Evolutionary conservation across 1,140 invertebrate genomes (phyloP).

Genomic region (Cepaea nemoralis): DNA sequence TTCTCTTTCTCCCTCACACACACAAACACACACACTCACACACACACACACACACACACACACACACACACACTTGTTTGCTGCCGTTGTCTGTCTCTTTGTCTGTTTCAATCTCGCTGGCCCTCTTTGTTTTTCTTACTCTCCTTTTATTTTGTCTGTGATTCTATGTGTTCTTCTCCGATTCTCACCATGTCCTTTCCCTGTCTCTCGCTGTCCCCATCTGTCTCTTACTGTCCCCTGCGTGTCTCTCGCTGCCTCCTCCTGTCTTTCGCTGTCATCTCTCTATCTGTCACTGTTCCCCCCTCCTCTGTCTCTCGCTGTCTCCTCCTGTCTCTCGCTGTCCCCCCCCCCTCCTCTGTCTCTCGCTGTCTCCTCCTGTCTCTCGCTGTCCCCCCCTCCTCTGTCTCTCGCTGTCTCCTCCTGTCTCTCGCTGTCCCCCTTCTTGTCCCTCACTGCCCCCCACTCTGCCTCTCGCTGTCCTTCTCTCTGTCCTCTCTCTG

Average conservation of each 20-base stretch:
- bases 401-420: no score
- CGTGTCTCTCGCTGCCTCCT: background rate
- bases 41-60: no score
- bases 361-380: background rate
- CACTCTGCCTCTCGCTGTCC: no score
- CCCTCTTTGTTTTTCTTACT: background rate
- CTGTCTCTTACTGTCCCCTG: background rate
- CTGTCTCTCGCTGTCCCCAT: background rate
- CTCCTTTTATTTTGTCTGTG: background rate
- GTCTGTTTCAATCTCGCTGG: background rate
- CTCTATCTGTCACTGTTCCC: background rate
- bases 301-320: background rate
- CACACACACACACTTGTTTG: no score
- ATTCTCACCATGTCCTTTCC: background rate
- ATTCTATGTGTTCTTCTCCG: background rate
- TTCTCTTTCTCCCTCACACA: no score
- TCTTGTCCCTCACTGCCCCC: no score
- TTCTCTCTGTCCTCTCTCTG: no score
- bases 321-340: background rate
- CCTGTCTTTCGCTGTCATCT: background rate
- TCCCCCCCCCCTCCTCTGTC: background rate
- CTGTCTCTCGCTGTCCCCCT: no score
- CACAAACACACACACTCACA: no score
- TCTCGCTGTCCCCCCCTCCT: no score
- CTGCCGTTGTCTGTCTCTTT: background rate